These are phyloP conservation scores for Lynx canadensis DNA, from an alignment of 2,113 vertebrate genomes.

Conservation along the genomic window DNA sequence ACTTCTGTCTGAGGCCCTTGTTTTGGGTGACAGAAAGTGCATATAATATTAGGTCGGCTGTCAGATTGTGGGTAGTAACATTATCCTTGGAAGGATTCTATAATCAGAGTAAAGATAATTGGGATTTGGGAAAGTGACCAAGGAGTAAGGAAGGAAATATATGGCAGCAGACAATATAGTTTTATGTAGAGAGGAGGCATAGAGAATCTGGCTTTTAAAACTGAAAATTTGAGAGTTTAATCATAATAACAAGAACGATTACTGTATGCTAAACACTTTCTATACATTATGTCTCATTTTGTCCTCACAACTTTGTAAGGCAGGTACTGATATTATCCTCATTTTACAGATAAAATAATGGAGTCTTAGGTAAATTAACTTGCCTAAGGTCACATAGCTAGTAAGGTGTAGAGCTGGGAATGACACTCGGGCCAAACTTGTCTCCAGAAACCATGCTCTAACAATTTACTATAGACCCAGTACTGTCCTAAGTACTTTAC, in stretches of 20 bases:
- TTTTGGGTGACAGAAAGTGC: neutral
- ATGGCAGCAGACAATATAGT: neutral
- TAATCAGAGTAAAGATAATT: constrained; percentile 30
- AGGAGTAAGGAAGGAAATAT: constrained; percentile 17
- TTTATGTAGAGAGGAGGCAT: neutral
- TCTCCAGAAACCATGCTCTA: neutral
- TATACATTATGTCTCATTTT: neutral
- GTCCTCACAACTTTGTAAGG: neutral
- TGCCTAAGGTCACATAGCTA: neutral
- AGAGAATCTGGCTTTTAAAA: neutral
- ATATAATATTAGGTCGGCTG: neutral
- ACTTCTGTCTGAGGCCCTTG: neutral
- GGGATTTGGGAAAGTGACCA: constrained; percentile 16
- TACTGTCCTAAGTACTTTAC: neutral
- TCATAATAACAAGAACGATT: constrained; percentile 27
- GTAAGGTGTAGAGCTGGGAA: neutral
- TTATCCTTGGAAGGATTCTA: constrained; percentile 3
- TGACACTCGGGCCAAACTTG: neutral
- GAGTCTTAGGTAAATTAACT: neutral
- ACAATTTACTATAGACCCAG: neutral
- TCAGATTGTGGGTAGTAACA: constrained; percentile 21
- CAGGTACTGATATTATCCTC: neutral
- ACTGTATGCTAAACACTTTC: neutral
- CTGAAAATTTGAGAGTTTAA: neutral
- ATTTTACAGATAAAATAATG: neutral